Conservation (phyloP, 2,797 vertebrate species). For the Molossus alvarezi region DNA sequence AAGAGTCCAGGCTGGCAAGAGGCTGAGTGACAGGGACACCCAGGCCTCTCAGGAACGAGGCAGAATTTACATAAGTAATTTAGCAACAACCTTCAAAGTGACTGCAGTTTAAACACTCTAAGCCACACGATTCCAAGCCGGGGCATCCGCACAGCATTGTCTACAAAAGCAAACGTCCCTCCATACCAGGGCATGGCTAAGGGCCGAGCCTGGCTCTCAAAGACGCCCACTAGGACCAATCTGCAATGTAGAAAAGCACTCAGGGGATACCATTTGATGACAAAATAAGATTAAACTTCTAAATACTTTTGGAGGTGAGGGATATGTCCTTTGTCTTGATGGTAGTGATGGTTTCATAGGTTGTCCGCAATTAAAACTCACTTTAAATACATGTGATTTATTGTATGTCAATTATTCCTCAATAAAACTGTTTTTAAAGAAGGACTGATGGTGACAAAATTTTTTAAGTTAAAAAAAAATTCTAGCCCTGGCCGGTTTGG, state of each 20-base stretch:
- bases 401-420: not conserved
- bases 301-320: not conserved
- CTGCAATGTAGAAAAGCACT: not conserved
- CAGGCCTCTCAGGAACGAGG: not conserved
- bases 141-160: not conserved
- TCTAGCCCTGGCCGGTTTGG: no score
- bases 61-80: not conserved
- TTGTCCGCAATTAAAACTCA: not conserved
- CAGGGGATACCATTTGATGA: not conserved
- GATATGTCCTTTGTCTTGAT: not conserved
- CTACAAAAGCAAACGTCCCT: not conserved
- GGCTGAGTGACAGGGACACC: not conserved
- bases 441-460: not conserved
- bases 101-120: not conserved
- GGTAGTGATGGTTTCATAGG: not conserved
- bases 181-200: not conserved
- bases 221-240: not conserved
- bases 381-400: conserved; percentile 9
- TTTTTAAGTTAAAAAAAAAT: not conserved
- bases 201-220: not conserved
- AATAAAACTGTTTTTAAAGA: not conserved
- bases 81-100: not conserved
- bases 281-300: conserved; percentile 18
- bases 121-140: not conserved
- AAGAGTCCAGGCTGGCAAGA: not conserved